Percentiles rank a stretch among this genome's conserved stretches.
These are phyloP conservation scores for Tachysurus vachellii DNA, from an alignment of 2,113 vertebrate species.

Conservation along the genomic window DNA sequence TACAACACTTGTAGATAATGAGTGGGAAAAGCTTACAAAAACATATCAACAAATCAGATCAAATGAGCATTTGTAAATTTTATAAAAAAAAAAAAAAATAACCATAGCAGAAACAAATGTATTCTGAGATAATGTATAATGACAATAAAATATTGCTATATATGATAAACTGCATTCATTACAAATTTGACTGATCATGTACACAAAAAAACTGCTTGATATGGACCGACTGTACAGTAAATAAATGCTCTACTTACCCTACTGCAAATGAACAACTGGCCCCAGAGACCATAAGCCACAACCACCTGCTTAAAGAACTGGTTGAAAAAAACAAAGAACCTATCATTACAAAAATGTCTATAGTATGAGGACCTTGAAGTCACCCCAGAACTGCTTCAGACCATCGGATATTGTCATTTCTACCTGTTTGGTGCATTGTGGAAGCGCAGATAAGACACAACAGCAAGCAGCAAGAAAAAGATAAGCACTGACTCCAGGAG, in stretches of 20 bases:
- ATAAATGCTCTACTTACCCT: slow-evolving; percentile 77
- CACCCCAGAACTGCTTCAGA: background rate
- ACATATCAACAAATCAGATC: background rate
- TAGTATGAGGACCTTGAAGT: background rate
- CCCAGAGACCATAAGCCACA: slow-evolving; percentile 85
- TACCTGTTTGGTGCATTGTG: slow-evolving; percentile 79
- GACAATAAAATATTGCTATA: background rate
- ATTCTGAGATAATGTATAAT: background rate
- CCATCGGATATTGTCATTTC: background rate
- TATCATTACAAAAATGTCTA: background rate
- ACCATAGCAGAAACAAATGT: background rate
- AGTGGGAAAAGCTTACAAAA: background rate
- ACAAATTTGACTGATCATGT: background rate
- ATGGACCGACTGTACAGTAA: background rate
- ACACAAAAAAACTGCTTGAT: background rate
- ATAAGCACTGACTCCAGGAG: slow-evolving; percentile 89
- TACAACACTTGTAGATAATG: background rate
- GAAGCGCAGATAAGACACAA: slow-evolving; percentile 88
- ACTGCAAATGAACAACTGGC: slow-evolving; percentile 80
- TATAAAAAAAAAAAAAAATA: background rate
- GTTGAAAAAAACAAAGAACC: background rate
- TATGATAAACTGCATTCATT: background rate
- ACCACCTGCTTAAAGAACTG: slow-evolving; percentile 80
- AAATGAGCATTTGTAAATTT: background rate
- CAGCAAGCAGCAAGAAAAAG: slow-evolving; percentile 86